Evolutionary conservation across 2,888 invertebrate species (phyloP).

Genomic region (Pandemis heparana): DNA sequence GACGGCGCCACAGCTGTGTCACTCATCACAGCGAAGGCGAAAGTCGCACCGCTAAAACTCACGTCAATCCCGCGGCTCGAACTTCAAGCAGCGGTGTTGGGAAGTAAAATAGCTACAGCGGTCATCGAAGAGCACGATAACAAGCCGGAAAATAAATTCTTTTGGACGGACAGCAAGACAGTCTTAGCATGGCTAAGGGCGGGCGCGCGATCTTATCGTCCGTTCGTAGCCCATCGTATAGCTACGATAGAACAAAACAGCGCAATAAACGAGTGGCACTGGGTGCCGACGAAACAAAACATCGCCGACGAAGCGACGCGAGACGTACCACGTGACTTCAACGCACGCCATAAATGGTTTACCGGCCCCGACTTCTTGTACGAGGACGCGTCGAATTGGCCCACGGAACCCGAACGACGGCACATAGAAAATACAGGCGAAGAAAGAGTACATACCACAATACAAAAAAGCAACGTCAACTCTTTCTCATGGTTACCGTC

Average conservation of each 20-base stretch:
- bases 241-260: neutral
- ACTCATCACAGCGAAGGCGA: conserved; percentile 36
- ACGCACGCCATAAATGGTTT: neutral
- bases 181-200: too few relatives aligned
- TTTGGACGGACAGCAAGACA: too few relatives aligned
- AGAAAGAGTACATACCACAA: too few relatives aligned
- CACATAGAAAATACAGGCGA: neutral
- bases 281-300: conserved; percentile 6
- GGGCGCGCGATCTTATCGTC: neutral
- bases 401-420: neutral
- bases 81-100: too few relatives aligned
- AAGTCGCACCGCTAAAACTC: conserved; percentile 40
- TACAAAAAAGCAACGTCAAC: neutral
- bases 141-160: too few relatives aligned
- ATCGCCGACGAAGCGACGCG: conserved; percentile 4
- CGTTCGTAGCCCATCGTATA: conserved; percentile 1
- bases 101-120: too few relatives aligned
- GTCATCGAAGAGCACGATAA: too few relatives aligned
- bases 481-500: too few relatives aligned
- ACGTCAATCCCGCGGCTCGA: conserved; percentile 30
- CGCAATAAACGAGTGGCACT: neutral
- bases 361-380: neutral
- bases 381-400: too few relatives aligned
- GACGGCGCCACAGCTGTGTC: neutral
- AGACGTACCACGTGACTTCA: neutral